phyloP scores from a whole-genome alignment of 2,888 invertebrate genomes.

The Drosophila nr. perissopoda region DNA sequence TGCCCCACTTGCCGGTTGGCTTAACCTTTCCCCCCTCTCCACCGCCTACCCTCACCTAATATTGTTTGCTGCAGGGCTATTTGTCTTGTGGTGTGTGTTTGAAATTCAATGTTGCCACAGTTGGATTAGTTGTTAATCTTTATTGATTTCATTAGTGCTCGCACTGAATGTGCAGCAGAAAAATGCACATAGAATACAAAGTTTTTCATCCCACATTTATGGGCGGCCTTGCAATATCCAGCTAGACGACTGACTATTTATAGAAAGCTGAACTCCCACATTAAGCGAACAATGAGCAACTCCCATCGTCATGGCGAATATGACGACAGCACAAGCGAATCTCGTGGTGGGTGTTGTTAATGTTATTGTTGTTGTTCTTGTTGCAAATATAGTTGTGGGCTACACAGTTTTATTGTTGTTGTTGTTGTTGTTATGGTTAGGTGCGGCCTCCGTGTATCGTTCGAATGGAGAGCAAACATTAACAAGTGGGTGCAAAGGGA shows the following conservation, averaged over 20 bases:
- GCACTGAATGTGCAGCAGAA: conserved; percentile 24
- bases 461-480: conserved; percentile 65
- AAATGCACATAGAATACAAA: conserved; percentile 8
- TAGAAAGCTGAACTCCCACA: conserved; percentile 55
- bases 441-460: conserved; percentile 30
- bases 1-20: conserved; percentile 4
- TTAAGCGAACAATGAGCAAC: conserved; percentile 22
- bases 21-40: too few relatives aligned
- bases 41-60: not conserved
- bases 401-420: conserved; percentile 8
- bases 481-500: conserved; percentile 63
- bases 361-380: conserved; percentile 13
- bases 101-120: conserved; percentile 39
- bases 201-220: not conserved
- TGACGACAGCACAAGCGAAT: conserved; percentile 56
- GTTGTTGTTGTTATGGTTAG: conserved; percentile 34
- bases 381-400: conserved; percentile 35
- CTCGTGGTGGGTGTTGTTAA: conserved; percentile 18
- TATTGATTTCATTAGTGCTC: conserved; percentile 57
- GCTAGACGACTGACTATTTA: conserved; percentile 41
- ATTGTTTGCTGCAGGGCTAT: not conserved
- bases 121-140: conserved; percentile 58
- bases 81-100: conserved; percentile 20
- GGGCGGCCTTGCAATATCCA: conserved; percentile 10
- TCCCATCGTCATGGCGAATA: conserved; percentile 39